Conservation (phyloP, 2,888 invertebrate genomes). For the Opisthograptis luteolata region DNA sequence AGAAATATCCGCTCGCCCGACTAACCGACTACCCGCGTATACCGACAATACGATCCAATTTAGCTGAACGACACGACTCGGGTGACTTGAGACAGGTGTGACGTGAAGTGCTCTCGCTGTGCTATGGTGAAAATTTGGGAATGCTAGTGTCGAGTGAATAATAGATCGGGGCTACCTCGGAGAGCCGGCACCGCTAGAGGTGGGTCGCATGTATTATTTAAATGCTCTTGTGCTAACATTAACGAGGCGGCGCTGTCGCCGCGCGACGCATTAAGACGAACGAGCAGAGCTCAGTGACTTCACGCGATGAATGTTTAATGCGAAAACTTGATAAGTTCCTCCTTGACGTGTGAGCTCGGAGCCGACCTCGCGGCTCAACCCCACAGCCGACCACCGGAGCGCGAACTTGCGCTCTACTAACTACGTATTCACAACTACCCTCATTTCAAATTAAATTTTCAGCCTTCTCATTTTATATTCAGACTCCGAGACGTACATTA, state of each 20-base stretch:
- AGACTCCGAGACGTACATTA: background rate
- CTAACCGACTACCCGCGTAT: constrained; percentile 18
- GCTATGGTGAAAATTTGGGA: constrained; percentile 44
- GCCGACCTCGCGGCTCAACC: no score
- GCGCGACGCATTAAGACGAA: constrained; percentile 6
- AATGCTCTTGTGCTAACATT: constrained; percentile 29
- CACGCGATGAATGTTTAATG: constrained; percentile 45
- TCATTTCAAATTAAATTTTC: constrained; percentile 12
- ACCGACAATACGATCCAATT: constrained; percentile 18
- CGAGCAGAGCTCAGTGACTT: constrained; percentile 30
- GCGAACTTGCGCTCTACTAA: no score
- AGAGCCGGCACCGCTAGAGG: constrained; percentile 69
- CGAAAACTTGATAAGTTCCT: constrained; percentile 39
- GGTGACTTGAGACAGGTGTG: constrained; percentile 39
- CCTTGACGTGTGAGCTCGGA: constrained; percentile 28
- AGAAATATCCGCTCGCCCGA: constrained; percentile 31
- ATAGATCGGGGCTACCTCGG: constrained; percentile 56
- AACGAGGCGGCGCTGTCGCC: constrained; percentile 32
- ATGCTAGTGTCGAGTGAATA: constrained; percentile 60
- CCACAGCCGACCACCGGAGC: no score
- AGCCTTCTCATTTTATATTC: background rate
- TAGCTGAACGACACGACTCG: constrained; percentile 12
- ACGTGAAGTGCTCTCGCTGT: constrained; percentile 49
- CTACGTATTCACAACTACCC: constrained; percentile 18
- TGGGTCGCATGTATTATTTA: constrained; percentile 53